Conservation (phyloP, 2,797 vertebrate species). For the Aselliscus stoliczkanus region DNA sequence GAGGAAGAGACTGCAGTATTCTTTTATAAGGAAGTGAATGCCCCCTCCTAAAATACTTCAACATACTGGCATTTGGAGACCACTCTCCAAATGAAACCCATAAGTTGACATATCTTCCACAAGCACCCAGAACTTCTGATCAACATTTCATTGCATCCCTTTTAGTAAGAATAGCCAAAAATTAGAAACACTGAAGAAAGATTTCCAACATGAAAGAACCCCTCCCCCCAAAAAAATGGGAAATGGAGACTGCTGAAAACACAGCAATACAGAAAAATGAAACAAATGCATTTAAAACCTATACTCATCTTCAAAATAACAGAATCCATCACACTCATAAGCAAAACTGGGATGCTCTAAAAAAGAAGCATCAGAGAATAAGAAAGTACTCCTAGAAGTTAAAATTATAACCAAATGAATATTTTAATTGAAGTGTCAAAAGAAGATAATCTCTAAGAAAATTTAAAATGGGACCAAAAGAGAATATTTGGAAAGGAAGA, state of each 20-base stretch:
- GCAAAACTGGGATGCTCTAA: background rate
- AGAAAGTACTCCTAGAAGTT: background rate
- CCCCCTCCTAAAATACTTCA: background rate
- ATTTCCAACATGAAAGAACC: background rate
- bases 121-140: background rate
- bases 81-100: background rate
- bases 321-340: background rate
- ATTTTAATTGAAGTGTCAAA: background rate
- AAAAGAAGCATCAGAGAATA: background rate
- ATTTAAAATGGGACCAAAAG: background rate
- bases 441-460: background rate
- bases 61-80: background rate
- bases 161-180: background rate
- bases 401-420: background rate
- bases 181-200: background rate
- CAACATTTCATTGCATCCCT: background rate
- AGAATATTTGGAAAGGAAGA: background rate
- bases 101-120: background rate
- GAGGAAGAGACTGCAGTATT: background rate
- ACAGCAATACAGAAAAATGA: background rate
- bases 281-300: background rate
- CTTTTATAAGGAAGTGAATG: background rate
- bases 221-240: background rate
- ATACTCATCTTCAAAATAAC: background rate
- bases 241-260: background rate